Base-by-base conservation (phyloP, 1,140 invertebrate species). In the Centruroides sculpturatus region DNA sequence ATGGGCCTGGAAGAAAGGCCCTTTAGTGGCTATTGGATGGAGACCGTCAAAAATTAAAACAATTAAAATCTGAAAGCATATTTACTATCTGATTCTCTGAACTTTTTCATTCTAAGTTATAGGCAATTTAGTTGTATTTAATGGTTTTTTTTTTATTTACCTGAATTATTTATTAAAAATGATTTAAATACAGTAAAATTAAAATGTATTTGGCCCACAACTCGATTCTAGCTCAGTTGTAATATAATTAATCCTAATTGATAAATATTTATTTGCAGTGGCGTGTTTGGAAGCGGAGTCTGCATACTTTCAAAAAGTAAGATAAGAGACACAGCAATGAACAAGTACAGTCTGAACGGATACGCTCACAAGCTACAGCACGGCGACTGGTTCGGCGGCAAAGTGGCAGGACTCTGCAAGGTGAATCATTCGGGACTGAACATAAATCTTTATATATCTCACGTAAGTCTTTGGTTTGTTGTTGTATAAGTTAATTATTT, bases 341-440 rank as follows among this genome's bases (percentile, higher is more conserved):
- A 94, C 74, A 83, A 85, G 61, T 98, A 89, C 85, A 81, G 89
- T 46, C 75, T 98, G n/a, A 98, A 98, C 79, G 94, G 94, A 4
- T 97, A 96, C 71, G 84, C 93, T 57, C 94, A 98, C 73, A 95
- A 94, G 75, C 80, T 98, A 65, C 87, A 92, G 55, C 93, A 97
- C 76, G 94, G 90, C 3, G 94, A 98, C 72, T 98, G 94, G 94
- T 98, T 95, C 77, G 94, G 91, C 57, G 94, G 93, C 7, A 98
- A 98, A 81, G 66, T 61, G 48, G 83, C 97, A 57, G 93, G 91
- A 10, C 73, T 98, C n/a, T 92, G 87, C 68, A 81, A 81, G 68
- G 78, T 95, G 9, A 75, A 82, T 62, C 73, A 82, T 60, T 75
- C 81, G 23, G 81, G 85, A 61, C 75, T 85, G 58, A 77, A 79